A percentile compares a stretch with the other conserved stretches of the same genome.
Evolutionary conservation across 1,140 invertebrate species (phyloP).

Genomic region (Cataglyphis hispanica): DNA sequence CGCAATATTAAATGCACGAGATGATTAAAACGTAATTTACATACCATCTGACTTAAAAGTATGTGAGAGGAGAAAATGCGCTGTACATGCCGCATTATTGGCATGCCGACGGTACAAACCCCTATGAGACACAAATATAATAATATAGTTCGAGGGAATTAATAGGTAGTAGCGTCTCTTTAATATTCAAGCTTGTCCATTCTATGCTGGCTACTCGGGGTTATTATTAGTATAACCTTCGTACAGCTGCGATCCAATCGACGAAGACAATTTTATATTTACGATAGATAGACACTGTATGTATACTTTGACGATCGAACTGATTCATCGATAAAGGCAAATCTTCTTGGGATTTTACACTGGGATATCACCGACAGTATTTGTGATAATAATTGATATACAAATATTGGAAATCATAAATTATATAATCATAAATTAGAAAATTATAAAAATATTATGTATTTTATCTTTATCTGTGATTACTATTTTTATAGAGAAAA

Average conservation of each 20-base stretch:
- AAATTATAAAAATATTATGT: background rate
- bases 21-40: conserved; percentile 11
- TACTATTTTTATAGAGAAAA: background rate
- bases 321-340: conserved; percentile 71
- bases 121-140: conserved; percentile 39
- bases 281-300: conserved; percentile 27
- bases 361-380: no score
- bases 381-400: no score
- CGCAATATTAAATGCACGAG: conserved; percentile 3
- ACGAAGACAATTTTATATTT: conserved; percentile 53
- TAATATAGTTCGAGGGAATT: conserved; percentile 51
- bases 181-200: conserved; percentile 58
- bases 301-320: conserved; percentile 60
- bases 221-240: conserved; percentile 25
- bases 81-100: conserved; percentile 8
- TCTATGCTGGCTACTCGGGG: conserved; percentile 20
- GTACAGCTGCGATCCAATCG: conserved; percentile 32
- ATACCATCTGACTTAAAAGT: background rate
- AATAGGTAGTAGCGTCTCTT: conserved; percentile 66
- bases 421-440: background rate
- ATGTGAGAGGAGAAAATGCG: background rate
- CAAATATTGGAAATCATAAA: background rate
- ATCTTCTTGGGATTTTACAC: conserved; percentile 46
- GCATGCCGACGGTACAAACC: background rate
- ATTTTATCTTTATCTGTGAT: background rate